Base-by-base conservation (phyloP, 2,797 vertebrate species). In the Mionectes olivaceus region DNA sequence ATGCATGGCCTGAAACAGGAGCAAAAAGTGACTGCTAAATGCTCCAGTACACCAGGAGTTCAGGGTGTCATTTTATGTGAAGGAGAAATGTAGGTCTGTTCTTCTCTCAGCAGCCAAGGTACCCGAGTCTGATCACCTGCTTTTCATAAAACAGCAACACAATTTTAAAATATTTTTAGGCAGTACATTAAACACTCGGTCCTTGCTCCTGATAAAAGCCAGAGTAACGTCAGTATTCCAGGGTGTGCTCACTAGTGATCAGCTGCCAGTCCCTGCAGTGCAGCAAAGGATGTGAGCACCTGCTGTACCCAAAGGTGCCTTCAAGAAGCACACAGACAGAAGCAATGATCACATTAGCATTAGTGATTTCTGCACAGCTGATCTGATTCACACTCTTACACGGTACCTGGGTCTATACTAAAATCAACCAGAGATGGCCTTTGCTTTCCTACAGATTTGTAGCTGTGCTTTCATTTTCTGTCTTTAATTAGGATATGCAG, bases 211-310 rank as follows among this genome's bases (percentile, higher is more conserved):
- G 21, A 19, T 19, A 30, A 7, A 74, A 59, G 28, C 43, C 23
- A 30, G 33, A 59, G 9, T 9, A 13, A 24, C 16, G 28, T 23
- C 50, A 21, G 12, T 19, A 43, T 27, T 59, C 15, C 23, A 73
- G 46, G 47, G 46, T 0, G 0, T 25, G 16, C 11, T 37, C 5
- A 5, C 33, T 33, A 37, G 23, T 0, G 0, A 73, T 41, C 43
- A 49, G 65, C 43, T 25, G 1, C 19, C 44, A 11, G 27, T 65
- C 10, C 57, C 37, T 28, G 18, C 35, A 37, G 8, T 7, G 6
- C 53, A 80, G 18, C 28, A 46, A 39, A n/a, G 37, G 46, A 24
- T 12, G 8, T 24, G 0, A 55, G 52, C 21, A 19, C 44, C 44
- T 15, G 25, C 52, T 37, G 37, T 24, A 44, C 43, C 33, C 59